Evolutionary conservation across 2,797 vertebrate species (phyloP).

Genomic region (Scarus forsteni): DNA sequence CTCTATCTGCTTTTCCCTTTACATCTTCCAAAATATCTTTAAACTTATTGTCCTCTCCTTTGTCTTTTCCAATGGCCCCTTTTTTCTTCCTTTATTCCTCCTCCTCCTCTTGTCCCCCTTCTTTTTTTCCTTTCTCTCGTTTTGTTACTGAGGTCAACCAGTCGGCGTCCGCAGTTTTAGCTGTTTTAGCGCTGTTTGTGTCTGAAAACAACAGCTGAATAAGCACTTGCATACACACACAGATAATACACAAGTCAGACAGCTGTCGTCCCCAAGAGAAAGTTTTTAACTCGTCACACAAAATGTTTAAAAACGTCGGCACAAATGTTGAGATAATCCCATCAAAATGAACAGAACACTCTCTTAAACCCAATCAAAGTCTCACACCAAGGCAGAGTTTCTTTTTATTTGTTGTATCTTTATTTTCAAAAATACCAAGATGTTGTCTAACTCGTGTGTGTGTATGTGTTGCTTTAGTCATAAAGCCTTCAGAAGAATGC

Average conservation of each 20-base stretch:
- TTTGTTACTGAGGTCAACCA: constrained; percentile 47
- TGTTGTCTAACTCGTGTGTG: neutral
- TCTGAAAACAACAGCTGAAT: constrained; percentile 75
- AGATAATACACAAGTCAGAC: constrained; percentile 43
- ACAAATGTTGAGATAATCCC: too few relatives aligned
- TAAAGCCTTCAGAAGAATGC: neutral
- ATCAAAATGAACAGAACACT: too few relatives aligned
- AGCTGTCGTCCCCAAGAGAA: constrained; percentile 11
- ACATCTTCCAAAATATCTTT: too few relatives aligned
- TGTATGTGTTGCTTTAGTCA: neutral
- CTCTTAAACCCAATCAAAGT: too few relatives aligned
- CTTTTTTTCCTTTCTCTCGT: neutral
- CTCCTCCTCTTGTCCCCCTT: neutral
- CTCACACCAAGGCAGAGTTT: too few relatives aligned
- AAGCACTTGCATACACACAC: constrained; percentile 38
- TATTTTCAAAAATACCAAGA: too few relatives aligned
- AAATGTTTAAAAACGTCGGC: too few relatives aligned
- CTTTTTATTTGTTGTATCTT: too few relatives aligned
- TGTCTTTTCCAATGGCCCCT: neutral
- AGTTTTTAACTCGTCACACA: neutral
- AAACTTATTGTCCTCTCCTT: neutral
- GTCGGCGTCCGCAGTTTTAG: constrained; percentile 58
- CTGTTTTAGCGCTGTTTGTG: constrained; percentile 52
- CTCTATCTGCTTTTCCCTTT: neutral
- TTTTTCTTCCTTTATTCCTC: neutral